phyloP scores from a whole-genome alignment of 2,797 vertebrate genomes.

The Enteromius mattozi region DNA sequence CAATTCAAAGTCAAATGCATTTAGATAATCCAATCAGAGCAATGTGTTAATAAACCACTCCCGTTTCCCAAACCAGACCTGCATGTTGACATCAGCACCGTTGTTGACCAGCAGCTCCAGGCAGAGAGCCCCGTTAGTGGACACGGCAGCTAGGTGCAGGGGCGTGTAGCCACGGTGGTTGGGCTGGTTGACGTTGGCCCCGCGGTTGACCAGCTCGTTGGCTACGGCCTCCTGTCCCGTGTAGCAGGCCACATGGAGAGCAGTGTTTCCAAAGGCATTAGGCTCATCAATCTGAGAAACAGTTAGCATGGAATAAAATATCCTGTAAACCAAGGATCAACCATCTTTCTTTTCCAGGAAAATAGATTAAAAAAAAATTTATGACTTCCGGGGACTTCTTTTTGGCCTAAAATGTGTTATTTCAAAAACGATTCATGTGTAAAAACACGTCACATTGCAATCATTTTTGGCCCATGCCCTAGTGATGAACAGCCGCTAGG shows the following conservation, averaged over 20 bases:
- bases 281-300: constrained; percentile 90
- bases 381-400: background rate
- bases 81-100: constrained; percentile 97
- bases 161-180: constrained; percentile 96
- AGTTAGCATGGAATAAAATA: constrained; percentile 18
- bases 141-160: constrained; percentile 96
- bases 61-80: constrained; percentile 75
- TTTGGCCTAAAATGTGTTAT: background rate
- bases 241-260: constrained; percentile 97
- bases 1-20: background rate
- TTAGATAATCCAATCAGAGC: background rate
- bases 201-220: constrained; percentile 94
- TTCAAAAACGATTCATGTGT: background rate
- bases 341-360: background rate
- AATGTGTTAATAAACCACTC: background rate
- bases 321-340: background rate
- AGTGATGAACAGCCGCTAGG: background rate
- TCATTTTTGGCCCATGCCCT: background rate
- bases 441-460: background rate
- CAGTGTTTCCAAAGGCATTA: constrained; percentile 95
- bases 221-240: constrained; percentile 97
- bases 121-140: constrained; percentile 97
- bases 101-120: constrained; percentile 98
- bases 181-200: constrained; percentile 97
- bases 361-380: too few species aligned